Percentiles rank a stretch among this genome's conserved stretches.
Conservation (phyloP, 2,797 vertebrate genomes). For the Centropyge bicolor region DNA sequence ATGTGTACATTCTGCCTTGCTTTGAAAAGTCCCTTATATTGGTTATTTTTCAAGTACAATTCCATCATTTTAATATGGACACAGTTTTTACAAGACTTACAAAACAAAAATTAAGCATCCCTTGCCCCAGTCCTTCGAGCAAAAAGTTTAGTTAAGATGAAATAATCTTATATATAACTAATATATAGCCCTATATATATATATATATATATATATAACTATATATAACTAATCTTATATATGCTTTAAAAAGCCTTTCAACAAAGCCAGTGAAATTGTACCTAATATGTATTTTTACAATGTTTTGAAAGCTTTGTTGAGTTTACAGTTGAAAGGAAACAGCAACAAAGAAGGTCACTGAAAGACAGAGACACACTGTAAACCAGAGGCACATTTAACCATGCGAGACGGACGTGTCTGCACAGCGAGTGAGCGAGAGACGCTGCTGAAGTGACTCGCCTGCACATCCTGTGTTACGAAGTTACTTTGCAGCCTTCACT, state of each 20-base stretch:
- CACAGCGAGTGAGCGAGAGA: constrained; percentile 13
- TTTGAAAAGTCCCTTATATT: too few species aligned
- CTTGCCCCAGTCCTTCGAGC: background rate
- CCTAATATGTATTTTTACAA: background rate
- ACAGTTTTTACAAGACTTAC: background rate
- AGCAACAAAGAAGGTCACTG: background rate
- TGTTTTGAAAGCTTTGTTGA: background rate
- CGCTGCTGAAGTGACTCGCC: constrained; percentile 47
- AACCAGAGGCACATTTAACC: constrained; percentile 14
- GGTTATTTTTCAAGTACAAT: too few species aligned
- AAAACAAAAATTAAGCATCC: background rate
- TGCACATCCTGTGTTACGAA: constrained; percentile 38
- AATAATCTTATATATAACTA: too few species aligned
- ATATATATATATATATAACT: too few species aligned
- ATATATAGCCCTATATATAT: too few species aligned
- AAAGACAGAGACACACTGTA: constrained; percentile 13
- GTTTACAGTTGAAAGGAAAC: background rate
- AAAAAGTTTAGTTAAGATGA: background rate
- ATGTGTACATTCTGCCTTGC: too few species aligned
- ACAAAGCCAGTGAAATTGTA: background rate
- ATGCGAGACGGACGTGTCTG: constrained; percentile 27
- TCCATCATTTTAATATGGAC: background rate
- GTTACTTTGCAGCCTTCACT: constrained; percentile 39
- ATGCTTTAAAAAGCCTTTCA: background rate
- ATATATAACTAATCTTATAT: too few species aligned